Evolutionary conservation across 2,797 vertebrate species (phyloP).

Genomic region (Enteromius argenteus): DNA sequence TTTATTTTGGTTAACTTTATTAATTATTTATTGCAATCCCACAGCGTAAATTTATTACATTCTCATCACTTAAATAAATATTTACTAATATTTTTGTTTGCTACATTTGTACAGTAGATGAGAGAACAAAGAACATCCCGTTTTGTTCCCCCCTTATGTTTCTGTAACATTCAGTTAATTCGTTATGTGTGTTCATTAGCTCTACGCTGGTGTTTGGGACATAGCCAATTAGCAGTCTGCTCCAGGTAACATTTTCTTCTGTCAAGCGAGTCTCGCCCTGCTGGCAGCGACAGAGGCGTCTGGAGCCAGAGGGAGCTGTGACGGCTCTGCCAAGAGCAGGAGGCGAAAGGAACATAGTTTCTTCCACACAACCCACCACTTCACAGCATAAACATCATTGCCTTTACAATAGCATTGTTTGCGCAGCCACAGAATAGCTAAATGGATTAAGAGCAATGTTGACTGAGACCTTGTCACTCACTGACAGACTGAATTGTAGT

Average conservation of each 20-base stretch:
- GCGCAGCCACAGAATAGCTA: slow-evolving; percentile 24
- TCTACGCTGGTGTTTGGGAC: slow-evolving; percentile 63
- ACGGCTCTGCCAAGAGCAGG: slow-evolving; percentile 58
- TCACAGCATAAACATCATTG: slow-evolving; percentile 41
- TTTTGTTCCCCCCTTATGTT: slow-evolving; percentile 27
- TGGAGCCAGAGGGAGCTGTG: slow-evolving; percentile 57
- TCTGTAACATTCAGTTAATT: slow-evolving; percentile 54
- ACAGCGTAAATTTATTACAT: background rate
- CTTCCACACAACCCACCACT: slow-evolving; percentile 47
- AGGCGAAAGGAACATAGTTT: slow-evolving; percentile 34
- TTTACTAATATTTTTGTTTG: background rate
- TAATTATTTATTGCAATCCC: background rate
- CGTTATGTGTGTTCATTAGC: slow-evolving; percentile 69
- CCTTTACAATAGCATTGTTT: slow-evolving; percentile 46
- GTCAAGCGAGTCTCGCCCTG: slow-evolving; percentile 63
- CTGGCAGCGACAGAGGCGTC: slow-evolving; percentile 72
- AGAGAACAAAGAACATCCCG: background rate
- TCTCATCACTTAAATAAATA: background rate
- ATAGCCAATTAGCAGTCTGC: slow-evolving; percentile 63
- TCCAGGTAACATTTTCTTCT: slow-evolving; percentile 71
- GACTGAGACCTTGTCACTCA: slow-evolving; percentile 51
- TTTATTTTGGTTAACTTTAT: background rate
- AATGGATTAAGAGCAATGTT: slow-evolving; percentile 32
- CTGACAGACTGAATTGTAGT: slow-evolving; percentile 44
- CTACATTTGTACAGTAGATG: background rate